Percentiles rank a stretch among this genome's conserved stretches.
phyloP scores from a whole-genome alignment of 2,113 vertebrate genomes.

The Tautogolabrus adspersus region DNA sequence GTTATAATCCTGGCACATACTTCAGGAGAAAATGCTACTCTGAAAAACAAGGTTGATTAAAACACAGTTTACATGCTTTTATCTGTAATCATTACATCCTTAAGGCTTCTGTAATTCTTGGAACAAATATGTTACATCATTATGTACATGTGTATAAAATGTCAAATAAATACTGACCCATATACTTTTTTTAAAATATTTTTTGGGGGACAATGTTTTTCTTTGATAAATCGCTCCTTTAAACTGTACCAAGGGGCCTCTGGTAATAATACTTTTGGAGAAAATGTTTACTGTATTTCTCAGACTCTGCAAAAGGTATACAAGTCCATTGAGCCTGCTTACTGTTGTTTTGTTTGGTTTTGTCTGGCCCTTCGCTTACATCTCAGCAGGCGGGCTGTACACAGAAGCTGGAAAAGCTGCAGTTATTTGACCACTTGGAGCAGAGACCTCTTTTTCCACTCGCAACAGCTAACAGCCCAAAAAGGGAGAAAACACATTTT shows the following conservation, averaged over 20 bases:
- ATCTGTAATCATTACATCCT: slow-evolving; percentile 3
- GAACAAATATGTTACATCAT: neutral
- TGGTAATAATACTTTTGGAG: slow-evolving; percentile 7
- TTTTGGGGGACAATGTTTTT: neutral
- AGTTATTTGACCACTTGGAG: slow-evolving; percentile 70
- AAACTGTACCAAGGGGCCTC: neutral
- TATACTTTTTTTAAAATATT: neutral
- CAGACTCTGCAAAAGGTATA: slow-evolving; percentile 7
- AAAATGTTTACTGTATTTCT: neutral
- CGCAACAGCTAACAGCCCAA: slow-evolving; percentile 48
- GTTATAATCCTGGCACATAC: slow-evolving; percentile 33
- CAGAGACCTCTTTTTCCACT: slow-evolving; percentile 62
- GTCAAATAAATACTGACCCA: neutral
- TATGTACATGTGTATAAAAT: neutral
- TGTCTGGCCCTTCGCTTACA: slow-evolving; percentile 52
- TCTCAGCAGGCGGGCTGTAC: slow-evolving; percentile 66
- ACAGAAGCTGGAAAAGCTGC: slow-evolving; percentile 70
- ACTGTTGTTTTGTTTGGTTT: slow-evolving; percentile 68
- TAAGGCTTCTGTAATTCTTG: neutral
- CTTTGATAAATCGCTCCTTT: neutral
- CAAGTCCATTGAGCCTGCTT: slow-evolving; percentile 22
- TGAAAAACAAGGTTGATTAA: slow-evolving; percentile 1
- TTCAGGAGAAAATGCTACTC: neutral
- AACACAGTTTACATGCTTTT: neutral
- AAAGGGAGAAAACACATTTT: slow-evolving; percentile 27